Conservation (phyloP, 2,113 vertebrate genomes). For the Puntigrus tetrazona region DNA sequence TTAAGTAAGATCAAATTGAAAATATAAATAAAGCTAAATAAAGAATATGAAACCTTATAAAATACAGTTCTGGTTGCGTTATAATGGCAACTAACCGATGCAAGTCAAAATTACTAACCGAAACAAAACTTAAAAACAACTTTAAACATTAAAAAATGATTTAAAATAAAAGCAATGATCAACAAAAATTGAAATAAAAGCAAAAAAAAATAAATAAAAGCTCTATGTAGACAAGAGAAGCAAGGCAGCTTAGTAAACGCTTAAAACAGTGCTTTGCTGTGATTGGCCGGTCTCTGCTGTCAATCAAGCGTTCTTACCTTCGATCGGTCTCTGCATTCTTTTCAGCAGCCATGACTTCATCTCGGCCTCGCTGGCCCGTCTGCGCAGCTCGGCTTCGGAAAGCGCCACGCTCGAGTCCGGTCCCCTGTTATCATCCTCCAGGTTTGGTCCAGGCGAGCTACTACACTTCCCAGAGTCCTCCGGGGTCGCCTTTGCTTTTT, state of each 20-base stretch:
- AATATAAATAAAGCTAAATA: too few relatives aligned
- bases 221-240: not conserved
- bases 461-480: slow-evolving; percentile 59
- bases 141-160: too few relatives aligned
- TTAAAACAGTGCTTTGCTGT: not conserved
- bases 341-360: slow-evolving; percentile 87
- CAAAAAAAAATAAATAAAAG: too few relatives aligned
- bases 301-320: slow-evolving; percentile 78
- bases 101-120: too few relatives aligned
- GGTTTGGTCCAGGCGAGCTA: slow-evolving; percentile 62
- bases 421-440: slow-evolving; percentile 64
- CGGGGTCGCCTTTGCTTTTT: slow-evolving; percentile 56
- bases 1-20: too few relatives aligned
- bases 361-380: slow-evolving; percentile 82
- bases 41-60: too few relatives aligned
- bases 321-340: slow-evolving; percentile 93
- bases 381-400: slow-evolving; percentile 64
- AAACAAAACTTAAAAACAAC: too few relatives aligned
- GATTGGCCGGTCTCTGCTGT: not conserved
- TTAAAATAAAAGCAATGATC: too few relatives aligned
- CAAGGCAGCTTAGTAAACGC: not conserved
- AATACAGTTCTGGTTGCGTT: too few relatives aligned
- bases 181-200: too few relatives aligned
- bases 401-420: slow-evolving; percentile 52
- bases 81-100: too few relatives aligned